Evolutionary conservation across 2,113 vertebrate genomes (phyloP).

Genomic region (Grallaria varia): DNA sequence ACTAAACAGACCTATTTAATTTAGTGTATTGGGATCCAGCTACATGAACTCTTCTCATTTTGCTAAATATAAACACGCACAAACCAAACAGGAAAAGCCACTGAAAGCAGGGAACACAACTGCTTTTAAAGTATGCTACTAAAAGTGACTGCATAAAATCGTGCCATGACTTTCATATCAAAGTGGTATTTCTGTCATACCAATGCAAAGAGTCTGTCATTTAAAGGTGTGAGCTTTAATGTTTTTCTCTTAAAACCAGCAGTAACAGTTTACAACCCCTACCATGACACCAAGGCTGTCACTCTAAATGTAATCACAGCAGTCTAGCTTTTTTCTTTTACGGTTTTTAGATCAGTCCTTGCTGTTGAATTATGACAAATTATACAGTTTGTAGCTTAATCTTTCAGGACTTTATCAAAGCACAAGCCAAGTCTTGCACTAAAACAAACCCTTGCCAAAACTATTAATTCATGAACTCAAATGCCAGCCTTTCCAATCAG

Average conservation of each 20-base stretch:
- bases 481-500: not conserved
- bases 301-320: not conserved
- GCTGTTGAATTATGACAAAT: not conserved
- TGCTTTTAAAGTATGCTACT: not conserved
- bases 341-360: not conserved
- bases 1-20: not conserved
- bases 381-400: not conserved
- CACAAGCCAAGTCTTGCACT: slow-evolving; percentile 2
- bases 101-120: not conserved
- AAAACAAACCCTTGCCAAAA: not conserved
- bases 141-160: not conserved
- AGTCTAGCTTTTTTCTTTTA: not conserved
- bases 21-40: not conserved
- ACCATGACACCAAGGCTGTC: not conserved
- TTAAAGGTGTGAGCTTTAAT: not conserved
- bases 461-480: not conserved
- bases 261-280: not conserved
- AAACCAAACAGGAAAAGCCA: not conserved
- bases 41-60: not conserved
- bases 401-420: not conserved
- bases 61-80: not conserved
- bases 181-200: not conserved
- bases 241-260: not conserved
- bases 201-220: not conserved
- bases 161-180: not conserved